Conservation (phyloP, 1,140 invertebrate species). For the Elysia chlorotica region DNA sequence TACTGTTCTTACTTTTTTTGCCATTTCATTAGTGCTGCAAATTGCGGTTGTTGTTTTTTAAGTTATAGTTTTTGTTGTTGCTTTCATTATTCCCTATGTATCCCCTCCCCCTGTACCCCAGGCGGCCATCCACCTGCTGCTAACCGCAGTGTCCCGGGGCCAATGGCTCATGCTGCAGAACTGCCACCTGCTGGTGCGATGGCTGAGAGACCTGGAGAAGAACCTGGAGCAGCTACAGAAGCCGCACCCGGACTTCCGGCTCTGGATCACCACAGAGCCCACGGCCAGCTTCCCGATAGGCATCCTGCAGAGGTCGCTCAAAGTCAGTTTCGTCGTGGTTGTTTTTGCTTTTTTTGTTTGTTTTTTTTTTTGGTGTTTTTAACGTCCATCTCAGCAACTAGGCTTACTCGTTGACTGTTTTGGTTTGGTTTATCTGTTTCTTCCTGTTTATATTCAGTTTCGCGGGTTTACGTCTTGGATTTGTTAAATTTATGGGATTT, state of each 20-base stretch:
- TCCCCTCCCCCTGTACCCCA: constrained; percentile 38
- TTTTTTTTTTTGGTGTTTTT: no score
- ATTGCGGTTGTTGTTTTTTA: background rate
- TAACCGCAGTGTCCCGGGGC: constrained; percentile 73
- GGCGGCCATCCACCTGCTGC: constrained; percentile 73
- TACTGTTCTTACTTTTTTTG: no score
- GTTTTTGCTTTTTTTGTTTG: no score
- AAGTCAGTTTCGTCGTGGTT: constrained; percentile 53
- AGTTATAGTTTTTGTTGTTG: background rate
- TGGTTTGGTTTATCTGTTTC: no score
- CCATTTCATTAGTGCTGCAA: background rate
- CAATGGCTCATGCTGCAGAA: constrained; percentile 90
- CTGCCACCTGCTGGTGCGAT: constrained; percentile 80
- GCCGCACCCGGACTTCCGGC: constrained; percentile 82
- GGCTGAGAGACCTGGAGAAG: constrained; percentile 79
- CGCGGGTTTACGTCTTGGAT: no score
- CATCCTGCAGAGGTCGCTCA: constrained; percentile 80
- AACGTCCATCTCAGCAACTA: no score
- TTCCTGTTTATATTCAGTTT: no score
- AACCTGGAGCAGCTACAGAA: constrained; percentile 74
- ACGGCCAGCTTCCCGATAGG: constrained; percentile 82
- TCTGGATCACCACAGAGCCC: constrained; percentile 88
- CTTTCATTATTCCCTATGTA: background rate
- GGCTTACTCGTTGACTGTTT: no score
- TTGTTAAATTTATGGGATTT: no score